Evolutionary conservation across 2,888 invertebrate genomes (phyloP), one percentile per base, ranked within the genome.

Genomic region (Platerodrilus igneus): DNA sequence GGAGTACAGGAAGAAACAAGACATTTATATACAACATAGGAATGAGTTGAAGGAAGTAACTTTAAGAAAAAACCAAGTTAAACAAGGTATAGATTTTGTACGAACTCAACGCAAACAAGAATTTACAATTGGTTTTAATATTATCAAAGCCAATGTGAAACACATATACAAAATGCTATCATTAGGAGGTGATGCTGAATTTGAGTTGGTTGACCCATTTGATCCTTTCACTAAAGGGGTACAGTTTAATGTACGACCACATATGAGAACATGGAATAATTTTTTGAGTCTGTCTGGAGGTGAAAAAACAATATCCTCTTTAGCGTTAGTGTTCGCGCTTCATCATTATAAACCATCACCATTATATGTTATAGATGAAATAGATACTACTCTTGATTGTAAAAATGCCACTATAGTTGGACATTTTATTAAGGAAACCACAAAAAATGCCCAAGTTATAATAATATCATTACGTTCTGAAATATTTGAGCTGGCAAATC

Each of bases 161-260:
- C 95, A 96, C 69, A 91, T 96, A 86, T 97, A 97, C 62, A 91
- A 93, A 66, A 95, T 95, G 91, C 91, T 99, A 22, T 96, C 97
- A 0, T 72, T 93, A 26, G 97, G 96, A 5, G 97, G 97, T 0
- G 97, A 97, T 64, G 99, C 99, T 0, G 95, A 97, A 56, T 72
- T 99, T 30, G 97, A 97, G 59, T 69, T 95, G 37, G 87, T 94
- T 0, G 96, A 99, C 62, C 86, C 90, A 0, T 77, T 93, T 55
- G 94, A 99, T 72, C 96, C 99, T 0, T 99, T 99, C 67, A 83
- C 86, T 0, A 96, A 97, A 63, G 99, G 99, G 17, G 85, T 99
- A 19, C 84, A 86, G 9, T 96, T 93, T 65, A 86, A 95, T 62
- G 97, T 99, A 0, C 81, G 99, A 0, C 99, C 99, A 0, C 95